Base-by-base conservation (phyloP, 2,888 invertebrate genomes). In the Nyleta sp. region DNA sequence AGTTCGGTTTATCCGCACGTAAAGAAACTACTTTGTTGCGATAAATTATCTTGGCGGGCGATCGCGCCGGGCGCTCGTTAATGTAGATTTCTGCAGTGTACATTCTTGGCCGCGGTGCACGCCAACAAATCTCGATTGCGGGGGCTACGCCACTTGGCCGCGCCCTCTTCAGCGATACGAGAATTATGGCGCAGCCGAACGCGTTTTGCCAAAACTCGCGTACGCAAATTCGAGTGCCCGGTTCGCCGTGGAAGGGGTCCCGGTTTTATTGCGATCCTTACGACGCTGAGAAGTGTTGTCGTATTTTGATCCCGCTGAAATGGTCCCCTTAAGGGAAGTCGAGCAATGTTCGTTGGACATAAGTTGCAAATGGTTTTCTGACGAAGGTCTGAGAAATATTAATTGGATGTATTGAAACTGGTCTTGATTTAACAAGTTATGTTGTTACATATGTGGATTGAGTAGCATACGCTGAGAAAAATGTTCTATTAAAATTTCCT, bases 21-120 rank as follows among this genome's bases (percentile, higher is more conserved):
- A 38, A 78, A 70, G 65, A 64, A 70, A 78, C 65, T 53, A 50
- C 78, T 71, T 42, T 31, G 78, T 60, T 42, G 38, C 70, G 57
- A 78, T 78, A 78, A 78, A 78, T 78, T 78, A 78, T 74, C 71
- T 70, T 46, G 78, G 46, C 78, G 72, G 68, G 11, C 65, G 74
- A 74, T 74, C 78, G 65, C 46, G 57, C 60, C 71, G 70, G 60
- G 65, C 46, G 57, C 60, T 74, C 74, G 60, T 74, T 74, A 74
- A 78, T 74, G 78, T 74, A 74, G 74, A 78, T 78, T 73, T 78
- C 59, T 55, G 78, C 73, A 44, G 60, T 40, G 71, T 50, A 46
- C 68, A 65, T 71, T 78, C 71, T 74, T 78, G 78, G 74, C 78
- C 60, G 42, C 46, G 33, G 17, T 20, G 57, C 60, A 50, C 60